phyloP scores from a whole-genome alignment of 2,113 vertebrate species.

The Poecilia latipinna region DNA sequence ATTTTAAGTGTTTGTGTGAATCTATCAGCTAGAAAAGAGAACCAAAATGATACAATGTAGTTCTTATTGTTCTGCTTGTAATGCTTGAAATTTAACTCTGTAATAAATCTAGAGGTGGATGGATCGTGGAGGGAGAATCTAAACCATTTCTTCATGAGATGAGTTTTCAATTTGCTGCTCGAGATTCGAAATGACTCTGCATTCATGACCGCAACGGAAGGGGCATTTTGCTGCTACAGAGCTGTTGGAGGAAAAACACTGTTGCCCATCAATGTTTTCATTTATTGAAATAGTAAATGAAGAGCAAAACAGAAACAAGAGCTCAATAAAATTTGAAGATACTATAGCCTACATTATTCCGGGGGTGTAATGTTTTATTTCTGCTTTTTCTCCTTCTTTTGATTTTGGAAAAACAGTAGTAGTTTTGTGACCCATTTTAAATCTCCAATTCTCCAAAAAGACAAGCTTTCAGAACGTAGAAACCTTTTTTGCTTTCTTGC shows the following conservation, averaged over 20 bases:
- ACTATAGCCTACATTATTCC: background rate
- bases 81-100: background rate
- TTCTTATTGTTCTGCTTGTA: background rate
- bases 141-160: constrained; percentile 17
- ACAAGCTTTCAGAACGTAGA: background rate
- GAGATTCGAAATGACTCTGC: constrained; percentile 28
- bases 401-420: background rate
- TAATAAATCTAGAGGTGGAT: background rate
- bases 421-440: background rate
- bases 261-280: constrained; percentile 10
- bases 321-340: background rate
- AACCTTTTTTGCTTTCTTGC: too few species aligned
- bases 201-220: constrained; percentile 21
- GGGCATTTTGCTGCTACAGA: constrained; percentile 12
- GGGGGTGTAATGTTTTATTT: background rate
- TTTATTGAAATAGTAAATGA: constrained; percentile 9
- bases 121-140: constrained; percentile 8
- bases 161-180: constrained; percentile 37
- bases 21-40: background rate
- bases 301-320: background rate
- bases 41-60: background rate
- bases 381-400: too few species aligned
- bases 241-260: background rate
- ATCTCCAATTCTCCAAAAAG: background rate
- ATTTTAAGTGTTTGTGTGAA: background rate